A percentile compares a stretch with the other conserved stretches of the same genome.
Conservation (phyloP, 2,888 invertebrate species). For the Leptinotarsa rubiginosa region DNA sequence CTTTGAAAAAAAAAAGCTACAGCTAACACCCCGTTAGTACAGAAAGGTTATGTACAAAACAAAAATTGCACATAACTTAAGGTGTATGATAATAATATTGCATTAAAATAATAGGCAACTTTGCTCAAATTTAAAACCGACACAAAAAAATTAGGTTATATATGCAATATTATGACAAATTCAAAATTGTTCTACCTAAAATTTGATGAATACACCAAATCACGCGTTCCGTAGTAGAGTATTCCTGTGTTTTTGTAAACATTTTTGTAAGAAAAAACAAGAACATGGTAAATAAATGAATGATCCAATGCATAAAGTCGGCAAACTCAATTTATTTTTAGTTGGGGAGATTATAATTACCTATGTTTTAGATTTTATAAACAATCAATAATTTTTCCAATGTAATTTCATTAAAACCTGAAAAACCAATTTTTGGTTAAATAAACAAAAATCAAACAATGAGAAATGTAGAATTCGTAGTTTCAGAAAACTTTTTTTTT, state of each 20-base stretch:
- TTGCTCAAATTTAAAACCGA: constrained; percentile 37
- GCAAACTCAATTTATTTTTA: too few relatives aligned
- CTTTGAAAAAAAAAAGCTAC: constrained; percentile 35
- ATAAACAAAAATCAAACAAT: too few relatives aligned
- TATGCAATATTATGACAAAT: constrained; percentile 33
- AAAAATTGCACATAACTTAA: constrained; percentile 33
- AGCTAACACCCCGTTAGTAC: constrained; percentile 7
- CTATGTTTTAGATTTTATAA: too few relatives aligned
- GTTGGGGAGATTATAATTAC: too few relatives aligned
- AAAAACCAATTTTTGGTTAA: too few relatives aligned
- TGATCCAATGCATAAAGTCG: too few relatives aligned
- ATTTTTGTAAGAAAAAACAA: neutral
- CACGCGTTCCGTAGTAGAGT: neutral
- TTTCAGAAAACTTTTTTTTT: too few relatives aligned
- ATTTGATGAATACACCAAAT: neutral
- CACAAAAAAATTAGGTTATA: constrained; percentile 17
- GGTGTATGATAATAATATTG: constrained; percentile 31
- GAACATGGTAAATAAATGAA: neutral
- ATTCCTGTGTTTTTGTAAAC: neutral
- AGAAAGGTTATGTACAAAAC: constrained; percentile 13
- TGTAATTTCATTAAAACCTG: too few relatives aligned
- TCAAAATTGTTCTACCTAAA: constrained; percentile 4
- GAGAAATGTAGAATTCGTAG: too few relatives aligned
- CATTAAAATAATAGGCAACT: constrained; percentile 38
- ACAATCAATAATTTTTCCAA: too few relatives aligned